These are phyloP conservation scores for Tyrophagus putrescentiae DNA, from an alignment of 1,140 invertebrate genomes.

Conservation along the genomic window DNA sequence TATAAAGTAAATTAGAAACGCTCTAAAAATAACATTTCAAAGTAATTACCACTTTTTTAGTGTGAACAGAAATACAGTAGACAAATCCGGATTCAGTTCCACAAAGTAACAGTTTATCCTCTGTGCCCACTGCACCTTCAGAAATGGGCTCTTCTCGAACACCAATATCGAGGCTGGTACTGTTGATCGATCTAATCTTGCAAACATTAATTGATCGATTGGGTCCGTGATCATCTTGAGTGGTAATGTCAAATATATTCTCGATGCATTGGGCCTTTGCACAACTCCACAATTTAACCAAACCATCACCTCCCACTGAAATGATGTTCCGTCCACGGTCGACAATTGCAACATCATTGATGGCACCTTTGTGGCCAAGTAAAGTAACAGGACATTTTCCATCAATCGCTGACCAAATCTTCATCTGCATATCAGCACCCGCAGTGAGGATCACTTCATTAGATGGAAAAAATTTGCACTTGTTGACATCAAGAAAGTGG, in stretches of 20 bases:
- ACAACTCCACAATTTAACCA: conserved; percentile 52
- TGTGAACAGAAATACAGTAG: conserved; percentile 42
- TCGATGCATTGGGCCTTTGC: conserved; percentile 43
- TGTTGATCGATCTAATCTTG: background rate
- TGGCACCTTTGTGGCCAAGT: conserved; percentile 46
- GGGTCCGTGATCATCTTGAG: background rate
- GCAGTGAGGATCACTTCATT: conserved; percentile 50
- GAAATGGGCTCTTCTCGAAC: conserved; percentile 29
- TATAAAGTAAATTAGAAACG: conserved; percentile 23
- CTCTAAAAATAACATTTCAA: conserved; percentile 5
- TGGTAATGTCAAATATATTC: conserved; percentile 1
- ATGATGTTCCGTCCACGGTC: conserved; percentile 55
- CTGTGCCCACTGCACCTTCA: conserved; percentile 46
- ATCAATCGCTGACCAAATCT: conserved; percentile 52
- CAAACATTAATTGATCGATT: conserved; percentile 7
- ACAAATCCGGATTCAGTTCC: conserved; percentile 48
- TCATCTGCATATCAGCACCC: conserved; percentile 50
- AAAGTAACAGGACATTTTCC: conserved; percentile 50
- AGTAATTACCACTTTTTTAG: conserved; percentile 36
- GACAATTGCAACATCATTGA: conserved; percentile 49
- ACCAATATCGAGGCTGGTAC: background rate
- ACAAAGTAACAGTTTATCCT: conserved; percentile 45
- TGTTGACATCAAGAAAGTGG: conserved; percentile 52
- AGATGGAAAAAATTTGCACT: conserved; percentile 53
- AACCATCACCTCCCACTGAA: conserved; percentile 54